phyloP scores from a whole-genome alignment of 2,888 invertebrate species.

The Mycalesis mineus region DNA sequence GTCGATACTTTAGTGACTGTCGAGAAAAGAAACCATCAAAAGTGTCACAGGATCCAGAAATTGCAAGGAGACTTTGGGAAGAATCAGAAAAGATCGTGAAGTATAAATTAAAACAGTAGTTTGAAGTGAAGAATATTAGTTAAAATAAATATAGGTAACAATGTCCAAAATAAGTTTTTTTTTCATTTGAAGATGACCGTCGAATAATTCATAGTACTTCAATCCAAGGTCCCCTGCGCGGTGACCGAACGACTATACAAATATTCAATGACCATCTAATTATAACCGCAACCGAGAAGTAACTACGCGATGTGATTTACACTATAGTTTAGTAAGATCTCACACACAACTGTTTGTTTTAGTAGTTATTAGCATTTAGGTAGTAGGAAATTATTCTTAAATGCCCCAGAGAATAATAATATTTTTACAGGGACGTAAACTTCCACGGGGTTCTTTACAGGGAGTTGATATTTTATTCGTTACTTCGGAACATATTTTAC shows the following conservation, averaged over 20 bases:
- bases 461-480: no score
- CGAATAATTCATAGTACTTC: background rate
- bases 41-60: slow-evolving; percentile 69
- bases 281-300: background rate
- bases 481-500: no score
- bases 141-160: no score
- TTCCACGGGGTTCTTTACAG: no score
- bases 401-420: no score
- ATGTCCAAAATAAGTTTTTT: no score
- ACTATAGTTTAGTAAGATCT: no score
- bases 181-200: background rate
- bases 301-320: no score
- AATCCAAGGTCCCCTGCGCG: background rate
- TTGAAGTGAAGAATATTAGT: background rate
- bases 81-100: slow-evolving; percentile 80
- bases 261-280: background rate
- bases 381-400: no score
- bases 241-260: background rate
- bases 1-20: slow-evolving; percentile 82
- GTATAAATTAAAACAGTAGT: slow-evolving; percentile 34
- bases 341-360: no score
- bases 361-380: no score
- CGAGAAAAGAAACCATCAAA: slow-evolving; percentile 68
- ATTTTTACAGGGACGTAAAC: no score
- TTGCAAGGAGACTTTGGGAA: slow-evolving; percentile 80